Conservation (phyloP, 2,113 vertebrate genomes). For the Danio rerio region GRCz12tu NC_133179.1:4314001-4314500, state of each 20-base stretch:
- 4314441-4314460: neutral
- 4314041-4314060: neutral
- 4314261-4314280: constrained; percentile 15
- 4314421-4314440: neutral
- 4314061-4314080: constrained; percentile 14
- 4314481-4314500: neutral
- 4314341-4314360: neutral
- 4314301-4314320: constrained; percentile 23
- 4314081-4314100: constrained; percentile 11
- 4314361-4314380: neutral
- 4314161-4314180: constrained; percentile 1
- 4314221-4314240: constrained; percentile 14
- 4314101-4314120: constrained; percentile 17
- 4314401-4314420: neutral
- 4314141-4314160: constrained; percentile 21
- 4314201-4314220: constrained; percentile 19
- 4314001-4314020: too few species aligned
- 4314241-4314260: constrained; percentile 20
- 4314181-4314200: neutral
- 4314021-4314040: too few species aligned
- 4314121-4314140: constrained; percentile 24
- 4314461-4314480: neutral
- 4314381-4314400: neutral
- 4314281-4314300: neutral
- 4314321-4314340: neutral